A percentile compares a stretch with the other conserved stretches of the same genome.
Evolutionary conservation across 2,797 vertebrate species (phyloP).

Genomic region (Eulemur coronatus): DNA sequence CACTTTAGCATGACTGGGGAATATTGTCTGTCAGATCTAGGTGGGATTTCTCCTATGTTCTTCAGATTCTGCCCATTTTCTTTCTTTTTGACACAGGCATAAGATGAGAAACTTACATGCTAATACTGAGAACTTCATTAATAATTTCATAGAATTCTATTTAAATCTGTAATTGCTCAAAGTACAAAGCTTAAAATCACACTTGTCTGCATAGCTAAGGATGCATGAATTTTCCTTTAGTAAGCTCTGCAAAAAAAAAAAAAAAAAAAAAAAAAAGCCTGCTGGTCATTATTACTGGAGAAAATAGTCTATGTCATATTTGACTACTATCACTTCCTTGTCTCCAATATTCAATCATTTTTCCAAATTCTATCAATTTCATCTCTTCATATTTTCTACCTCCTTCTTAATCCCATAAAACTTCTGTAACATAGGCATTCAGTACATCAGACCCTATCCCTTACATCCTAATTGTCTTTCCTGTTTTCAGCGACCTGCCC

Average conservation of each 20-base stretch:
- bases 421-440: neutral
- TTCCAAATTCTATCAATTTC: neutral
- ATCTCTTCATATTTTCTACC: neutral
- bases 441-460: neutral
- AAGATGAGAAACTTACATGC: neutral
- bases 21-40: neutral
- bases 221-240: neutral
- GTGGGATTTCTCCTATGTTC: neutral
- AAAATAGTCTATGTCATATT: neutral
- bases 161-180: neutral
- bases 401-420: neutral
- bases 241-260: neutral
- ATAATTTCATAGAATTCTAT: neutral
- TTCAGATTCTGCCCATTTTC: neutral
- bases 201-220: neutral
- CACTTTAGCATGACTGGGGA: neutral
- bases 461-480: neutral
- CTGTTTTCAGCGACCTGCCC: neutral
- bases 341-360: neutral
- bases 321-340: neutral
- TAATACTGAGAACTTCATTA: neutral
- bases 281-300: neutral
- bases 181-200: neutral
- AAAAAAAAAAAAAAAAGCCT: no score
- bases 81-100: neutral